phyloP scores from a whole-genome alignment of 2,797 vertebrate genomes.

The Sebastes hubbsi region DNA sequence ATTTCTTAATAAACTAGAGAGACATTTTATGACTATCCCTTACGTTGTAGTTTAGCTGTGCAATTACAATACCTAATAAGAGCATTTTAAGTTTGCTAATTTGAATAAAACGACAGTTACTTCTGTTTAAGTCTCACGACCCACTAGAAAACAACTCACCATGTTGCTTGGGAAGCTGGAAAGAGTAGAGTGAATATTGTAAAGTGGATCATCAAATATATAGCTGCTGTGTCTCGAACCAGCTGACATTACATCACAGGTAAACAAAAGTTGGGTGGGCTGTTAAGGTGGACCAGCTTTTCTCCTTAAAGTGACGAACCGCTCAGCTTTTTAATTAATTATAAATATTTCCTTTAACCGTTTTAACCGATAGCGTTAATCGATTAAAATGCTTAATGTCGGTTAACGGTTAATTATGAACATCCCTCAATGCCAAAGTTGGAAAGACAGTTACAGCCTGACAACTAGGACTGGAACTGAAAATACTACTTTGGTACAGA shows the following conservation, averaged over 20 bases:
- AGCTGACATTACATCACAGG: neutral
- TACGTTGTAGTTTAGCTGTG: rapidly evolving
- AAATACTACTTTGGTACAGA: too few species aligned
- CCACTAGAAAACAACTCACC: slow-evolving; percentile 68
- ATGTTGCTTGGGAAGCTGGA: slow-evolving; percentile 80
- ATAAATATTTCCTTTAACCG: too few species aligned
- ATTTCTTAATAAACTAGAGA: rapidly evolving
- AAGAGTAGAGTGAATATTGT: slow-evolving; percentile 59
- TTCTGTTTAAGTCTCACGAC: slow-evolving; percentile 2
- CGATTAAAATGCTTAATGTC: too few species aligned
- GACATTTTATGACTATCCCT: rapidly evolving
- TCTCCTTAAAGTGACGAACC: too few species aligned
- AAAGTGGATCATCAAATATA: too few species aligned
- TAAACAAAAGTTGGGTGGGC: too few species aligned
- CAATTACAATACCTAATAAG: neutral
- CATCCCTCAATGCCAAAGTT: too few species aligned
- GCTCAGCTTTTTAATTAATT: too few species aligned
- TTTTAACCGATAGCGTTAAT: too few species aligned
- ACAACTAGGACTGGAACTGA: neutral
- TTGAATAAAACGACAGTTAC: slow-evolving; percentile 5
- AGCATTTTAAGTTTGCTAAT: rapidly evolving
- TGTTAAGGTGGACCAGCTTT: too few species aligned
- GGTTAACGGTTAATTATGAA: too few species aligned
- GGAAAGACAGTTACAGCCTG: too few species aligned
- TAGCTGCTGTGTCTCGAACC: neutral